A percentile compares a stretch with the other conserved stretches of the same genome.
Evolutionary conservation across 1,140 invertebrate genomes (phyloP).

Genomic region (Anoplophora glabripennis): DNA sequence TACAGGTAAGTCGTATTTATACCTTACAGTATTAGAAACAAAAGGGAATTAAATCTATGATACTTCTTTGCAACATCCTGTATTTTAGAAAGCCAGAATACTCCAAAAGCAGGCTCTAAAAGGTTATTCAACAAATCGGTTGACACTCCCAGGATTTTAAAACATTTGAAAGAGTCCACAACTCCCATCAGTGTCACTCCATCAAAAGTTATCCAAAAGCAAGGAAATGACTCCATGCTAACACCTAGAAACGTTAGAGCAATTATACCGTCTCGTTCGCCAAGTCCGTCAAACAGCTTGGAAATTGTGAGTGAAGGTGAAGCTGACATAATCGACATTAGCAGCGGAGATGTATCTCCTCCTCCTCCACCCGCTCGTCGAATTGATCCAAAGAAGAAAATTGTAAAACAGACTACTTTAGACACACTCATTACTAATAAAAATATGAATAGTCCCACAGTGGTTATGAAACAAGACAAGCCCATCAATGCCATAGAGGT

Average conservation of each 20-base stretch:
- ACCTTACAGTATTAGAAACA: too few relatives aligned
- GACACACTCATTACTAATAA: background rate
- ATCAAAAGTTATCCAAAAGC: background rate
- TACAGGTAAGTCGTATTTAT: too few relatives aligned
- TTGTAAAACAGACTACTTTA: constrained; percentile 1
- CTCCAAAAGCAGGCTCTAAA: background rate
- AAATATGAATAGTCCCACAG: background rate
- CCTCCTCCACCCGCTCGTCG: background rate
- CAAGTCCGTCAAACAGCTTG: background rate
- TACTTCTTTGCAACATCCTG: too few relatives aligned
- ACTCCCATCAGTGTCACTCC: background rate
- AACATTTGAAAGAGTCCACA: constrained; percentile 5
- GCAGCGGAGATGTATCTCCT: background rate
- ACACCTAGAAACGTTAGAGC: background rate
- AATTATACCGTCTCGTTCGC: constrained; percentile 1
- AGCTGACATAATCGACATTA: constrained; percentile 10
- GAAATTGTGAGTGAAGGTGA: background rate
- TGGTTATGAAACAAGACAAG: background rate
- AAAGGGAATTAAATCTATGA: too few relatives aligned
- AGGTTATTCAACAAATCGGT: constrained; percentile 11
- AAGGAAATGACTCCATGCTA: background rate
- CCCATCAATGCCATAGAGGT: background rate
- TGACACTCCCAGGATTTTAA: constrained; percentile 10
- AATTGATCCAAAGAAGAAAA: background rate
- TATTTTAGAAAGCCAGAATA: too few relatives aligned